Evolutionary conservation across 2,888 invertebrate species (phyloP).

Genomic region (Morpho helenor): DNA sequence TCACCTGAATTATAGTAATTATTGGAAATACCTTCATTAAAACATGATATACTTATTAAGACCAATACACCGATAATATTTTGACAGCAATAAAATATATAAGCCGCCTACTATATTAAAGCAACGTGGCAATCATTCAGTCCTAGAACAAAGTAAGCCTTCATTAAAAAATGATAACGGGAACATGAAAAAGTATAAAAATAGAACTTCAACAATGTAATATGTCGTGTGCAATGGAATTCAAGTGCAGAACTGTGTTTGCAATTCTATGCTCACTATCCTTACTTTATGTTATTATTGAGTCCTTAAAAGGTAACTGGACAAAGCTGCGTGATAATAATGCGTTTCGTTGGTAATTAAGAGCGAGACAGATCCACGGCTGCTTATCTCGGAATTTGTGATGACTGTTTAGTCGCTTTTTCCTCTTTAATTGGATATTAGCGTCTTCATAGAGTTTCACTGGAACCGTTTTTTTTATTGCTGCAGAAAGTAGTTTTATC

Average conservation of each 20-base stretch:
- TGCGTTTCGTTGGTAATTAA: constrained; percentile 75
- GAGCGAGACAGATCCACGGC: constrained; percentile 36
- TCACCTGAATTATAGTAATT: too few species aligned
- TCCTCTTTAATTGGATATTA: constrained; percentile 40
- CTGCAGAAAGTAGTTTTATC: constrained; percentile 1
- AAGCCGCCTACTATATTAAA: too few species aligned
- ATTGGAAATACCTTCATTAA: too few species aligned
- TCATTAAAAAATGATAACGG: too few species aligned
- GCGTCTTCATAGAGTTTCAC: constrained; percentile 4
- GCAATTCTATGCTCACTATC: constrained; percentile 35
- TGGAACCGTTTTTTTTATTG: constrained; percentile 5
- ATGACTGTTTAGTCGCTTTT: constrained; percentile 52
- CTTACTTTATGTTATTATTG: constrained; percentile 65
- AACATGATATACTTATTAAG: too few species aligned
- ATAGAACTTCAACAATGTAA: too few species aligned
- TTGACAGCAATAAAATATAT: too few species aligned
- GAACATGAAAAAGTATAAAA: too few species aligned
- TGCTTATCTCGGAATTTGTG: constrained; percentile 56
- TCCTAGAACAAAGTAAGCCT: too few species aligned
- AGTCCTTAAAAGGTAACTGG: constrained; percentile 62
- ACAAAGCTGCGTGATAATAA: constrained; percentile 58
- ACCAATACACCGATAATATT: too few species aligned
- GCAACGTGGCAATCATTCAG: too few species aligned
- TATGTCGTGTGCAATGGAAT: background rate
- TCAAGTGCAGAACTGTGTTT: constrained; percentile 51